These are phyloP conservation scores for Platycheirus rosarum DNA, from an alignment of 2,888 invertebrate species.

Conservation along the genomic window DNA sequence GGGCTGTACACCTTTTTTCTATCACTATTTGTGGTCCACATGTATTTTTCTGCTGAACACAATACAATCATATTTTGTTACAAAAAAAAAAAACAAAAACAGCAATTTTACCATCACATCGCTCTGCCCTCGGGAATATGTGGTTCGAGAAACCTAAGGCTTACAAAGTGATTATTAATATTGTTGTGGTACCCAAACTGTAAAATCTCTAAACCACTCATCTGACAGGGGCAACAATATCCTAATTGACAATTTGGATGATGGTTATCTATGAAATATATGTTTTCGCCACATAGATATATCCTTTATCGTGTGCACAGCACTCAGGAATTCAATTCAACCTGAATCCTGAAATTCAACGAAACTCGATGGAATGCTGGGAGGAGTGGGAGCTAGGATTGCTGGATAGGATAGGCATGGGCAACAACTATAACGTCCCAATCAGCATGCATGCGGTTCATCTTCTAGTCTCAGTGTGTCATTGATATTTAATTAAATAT, in stretches of 20 bases:
- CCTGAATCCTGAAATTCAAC: slow-evolving; percentile 8
- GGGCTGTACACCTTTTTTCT: too few species aligned
- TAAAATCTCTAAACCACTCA: slow-evolving; percentile 58
- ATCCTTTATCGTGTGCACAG: background rate
- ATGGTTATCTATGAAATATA: slow-evolving; percentile 45
- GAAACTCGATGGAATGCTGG: background rate
- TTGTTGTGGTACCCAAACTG: slow-evolving; percentile 61
- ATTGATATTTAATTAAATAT: slow-evolving; percentile 69
- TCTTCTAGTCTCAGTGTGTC: slow-evolving; percentile 57
- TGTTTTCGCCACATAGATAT: background rate
- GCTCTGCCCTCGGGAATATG: too few species aligned
- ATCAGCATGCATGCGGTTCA: slow-evolving; percentile 60
- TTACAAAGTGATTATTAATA: slow-evolving; percentile 71
- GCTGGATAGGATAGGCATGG: background rate
- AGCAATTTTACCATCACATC: too few species aligned
- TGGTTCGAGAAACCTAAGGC: slow-evolving; percentile 10
- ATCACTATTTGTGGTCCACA: too few species aligned
- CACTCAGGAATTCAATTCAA: slow-evolving; percentile 47
- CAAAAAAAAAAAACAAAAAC: too few species aligned
- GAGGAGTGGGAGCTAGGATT: background rate
- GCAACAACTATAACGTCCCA: slow-evolving; percentile 48
- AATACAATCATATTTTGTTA: too few species aligned
- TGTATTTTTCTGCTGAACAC: too few species aligned
- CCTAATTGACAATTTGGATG: slow-evolving; percentile 66
- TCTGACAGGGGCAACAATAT: slow-evolving; percentile 58